Evolutionary conservation across 2,797 vertebrate species (phyloP), one percentile per base, ranked within the genome.

Genomic region (Lagocephalus sceleratus): DNA sequence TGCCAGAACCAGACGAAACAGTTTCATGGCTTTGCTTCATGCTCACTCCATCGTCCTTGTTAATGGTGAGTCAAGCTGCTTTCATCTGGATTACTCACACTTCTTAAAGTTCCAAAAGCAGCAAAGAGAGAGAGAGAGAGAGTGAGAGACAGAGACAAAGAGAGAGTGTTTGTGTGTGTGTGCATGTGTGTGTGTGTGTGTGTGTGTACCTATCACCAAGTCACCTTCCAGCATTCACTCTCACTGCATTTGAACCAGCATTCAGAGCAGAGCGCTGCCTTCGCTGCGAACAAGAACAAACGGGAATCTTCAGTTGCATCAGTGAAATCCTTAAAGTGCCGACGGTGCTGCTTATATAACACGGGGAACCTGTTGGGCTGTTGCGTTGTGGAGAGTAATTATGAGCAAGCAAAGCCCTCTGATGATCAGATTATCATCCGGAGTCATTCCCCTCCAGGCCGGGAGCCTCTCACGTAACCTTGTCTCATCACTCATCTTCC

Each of bases 11-110:
- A 14, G 32, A 14, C 11, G 32, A 14, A 35, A 35, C 11, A 60
- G 85, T 75, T 57, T 78, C 61, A 76, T 75, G 56, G 42, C 64
- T 71, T 67, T 54, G 62, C 76, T 77, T 85, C 75, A 78, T 45
- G 76, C 81, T 79, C 42, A 0, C 51, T 72, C 75, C 73, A 56
- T 83, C 73, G 65, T 77, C 56, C 82, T 75, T 35, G 66, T 87
- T 84, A 85, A 71, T 19, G 48, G 57, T 16, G 12, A 57, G 63
- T 71, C 54, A 3, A 16, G 0, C 32, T 0, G 62, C 77, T 84
- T 82, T 84, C 81, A 86, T 83, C 84, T 60, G 47, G 54, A 81
- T 76, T 77, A 75, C 74, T 81, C 73, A 72, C 78, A 76, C 66
- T 35, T 67, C 57, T 69, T 51, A 20, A 26, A 26, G n/a, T 42